phyloP scores from a whole-genome alignment of 2,888 invertebrate species.

The Athalia cordata region DNA sequence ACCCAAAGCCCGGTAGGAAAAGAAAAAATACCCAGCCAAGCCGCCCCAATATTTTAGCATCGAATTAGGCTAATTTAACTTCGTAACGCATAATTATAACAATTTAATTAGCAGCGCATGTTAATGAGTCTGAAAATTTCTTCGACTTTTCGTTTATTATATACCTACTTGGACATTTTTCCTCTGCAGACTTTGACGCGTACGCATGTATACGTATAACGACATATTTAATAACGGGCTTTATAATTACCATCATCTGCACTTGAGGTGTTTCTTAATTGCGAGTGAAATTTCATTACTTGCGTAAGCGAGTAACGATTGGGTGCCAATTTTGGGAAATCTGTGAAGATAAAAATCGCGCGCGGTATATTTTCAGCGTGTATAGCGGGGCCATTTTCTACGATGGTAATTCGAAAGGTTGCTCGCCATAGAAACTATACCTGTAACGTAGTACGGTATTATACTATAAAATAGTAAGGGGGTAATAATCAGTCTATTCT shows the following conservation, averaged over 20 bases:
- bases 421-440: too few species aligned
- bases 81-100: not conserved
- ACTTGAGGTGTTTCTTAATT: slow-evolving; percentile 17
- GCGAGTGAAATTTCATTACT: slow-evolving; percentile 9
- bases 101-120: not conserved
- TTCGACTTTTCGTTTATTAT: not conserved
- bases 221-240: slow-evolving; percentile 1
- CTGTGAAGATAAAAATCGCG: too few species aligned
- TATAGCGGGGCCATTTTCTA: too few species aligned
- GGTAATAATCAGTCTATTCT: slow-evolving; percentile 7
- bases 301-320: not conserved
- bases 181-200: not conserved
- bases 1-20: slow-evolving; percentile 2
- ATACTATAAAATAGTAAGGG: not conserved
- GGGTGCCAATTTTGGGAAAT: not conserved
- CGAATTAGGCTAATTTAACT: not conserved
- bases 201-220: not conserved
- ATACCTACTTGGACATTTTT: slow-evolving; percentile 12
- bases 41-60: not conserved
- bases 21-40: not conserved
- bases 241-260: not conserved
- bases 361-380: too few species aligned
- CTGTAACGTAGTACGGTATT: not conserved
- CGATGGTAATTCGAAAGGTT: too few species aligned
- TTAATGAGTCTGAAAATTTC: not conserved